Evolutionary conservation across 1,140 invertebrate species (phyloP), one percentile per base, ranked within the genome.

Genomic region (Sweltsa coloradensis): DNA sequence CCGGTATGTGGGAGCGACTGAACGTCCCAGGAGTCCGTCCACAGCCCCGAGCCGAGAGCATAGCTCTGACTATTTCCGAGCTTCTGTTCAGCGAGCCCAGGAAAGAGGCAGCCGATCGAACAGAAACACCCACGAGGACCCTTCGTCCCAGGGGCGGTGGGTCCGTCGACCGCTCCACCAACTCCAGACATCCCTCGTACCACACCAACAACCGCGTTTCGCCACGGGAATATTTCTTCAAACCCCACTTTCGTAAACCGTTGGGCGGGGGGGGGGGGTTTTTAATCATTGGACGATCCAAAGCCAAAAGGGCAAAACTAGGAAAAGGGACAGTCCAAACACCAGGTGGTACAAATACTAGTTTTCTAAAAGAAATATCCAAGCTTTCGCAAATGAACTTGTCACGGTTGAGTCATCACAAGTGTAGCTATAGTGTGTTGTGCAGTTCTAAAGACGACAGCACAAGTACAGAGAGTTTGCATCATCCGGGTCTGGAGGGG

Each of bases 1-100:
- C 76, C 2, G 82, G 87, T 62, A 74, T 70, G 0, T 89, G 85
- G 85, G 83, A 89, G 54, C 76, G 78, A 50, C 67, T 89, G 18
- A 59, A 67, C n/a, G 74, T 81, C 3, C 68, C 72, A 16, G 76
- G 81, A 5, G 67, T 77, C 7, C 78, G 78, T 60, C 86, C 86
- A 0, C 76, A 80, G 22, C 75, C 85, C 0, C 73, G 84, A 13
- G 76, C 79, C 0, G 77, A 81, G 53, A 75, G 72, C 52, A 67
- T 75, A 19, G 74, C 74, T 18, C 60, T 79, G 9, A 67, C 73
- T 1, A 67, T 79, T 6, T 75, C 74, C 0, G 74, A 79, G 51
- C 60, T 77, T n/a, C 56, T 75, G 5, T 34, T 45, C n/a, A n/a
- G n/a, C n/a, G n/a, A n/a, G n/a, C 50, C 71, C 26, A 58, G 19